These are phyloP conservation scores for Chironomus riparius DNA, from an alignment of 2,888 invertebrate genomes.

Conservation along the genomic window DNA sequence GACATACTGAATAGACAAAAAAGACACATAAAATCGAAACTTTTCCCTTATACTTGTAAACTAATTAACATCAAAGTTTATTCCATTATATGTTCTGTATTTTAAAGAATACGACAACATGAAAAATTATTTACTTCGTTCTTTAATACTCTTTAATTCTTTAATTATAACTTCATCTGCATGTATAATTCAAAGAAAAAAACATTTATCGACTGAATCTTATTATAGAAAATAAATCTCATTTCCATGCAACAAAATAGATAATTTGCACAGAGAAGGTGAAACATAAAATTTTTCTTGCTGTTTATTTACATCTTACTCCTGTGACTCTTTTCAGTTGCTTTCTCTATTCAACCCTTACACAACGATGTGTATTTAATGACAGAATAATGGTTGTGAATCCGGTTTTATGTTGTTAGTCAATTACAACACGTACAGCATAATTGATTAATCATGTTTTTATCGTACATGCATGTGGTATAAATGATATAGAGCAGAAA, in stretches of 20 bases:
- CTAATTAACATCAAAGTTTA: no score
- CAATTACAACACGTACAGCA: not conserved
- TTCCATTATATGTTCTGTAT: not conserved
- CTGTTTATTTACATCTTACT: no score
- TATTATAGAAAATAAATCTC: not conserved
- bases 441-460: constrained; percentile 10
- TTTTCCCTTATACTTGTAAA: no score
- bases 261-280: no score
- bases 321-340: no score
- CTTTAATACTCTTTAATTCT: no score
- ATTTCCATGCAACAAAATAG: no score
- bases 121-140: not conserved
- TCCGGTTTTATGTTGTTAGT: not conserved
- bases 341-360: no score
- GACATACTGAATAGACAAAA: no score
- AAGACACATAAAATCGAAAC: no score
- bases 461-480: not conserved
- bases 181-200: no score
- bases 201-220: not conserved
- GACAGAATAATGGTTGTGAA: not conserved
- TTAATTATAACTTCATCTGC: not conserved
- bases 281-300: no score
- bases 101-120: not conserved
- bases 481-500: not conserved
- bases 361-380: not conserved